Percentiles rank a stretch among this genome's conserved stretches.
Evolutionary conservation across 2,888 invertebrate species (phyloP).

Genomic region (Sepiola atlantica): DNA sequence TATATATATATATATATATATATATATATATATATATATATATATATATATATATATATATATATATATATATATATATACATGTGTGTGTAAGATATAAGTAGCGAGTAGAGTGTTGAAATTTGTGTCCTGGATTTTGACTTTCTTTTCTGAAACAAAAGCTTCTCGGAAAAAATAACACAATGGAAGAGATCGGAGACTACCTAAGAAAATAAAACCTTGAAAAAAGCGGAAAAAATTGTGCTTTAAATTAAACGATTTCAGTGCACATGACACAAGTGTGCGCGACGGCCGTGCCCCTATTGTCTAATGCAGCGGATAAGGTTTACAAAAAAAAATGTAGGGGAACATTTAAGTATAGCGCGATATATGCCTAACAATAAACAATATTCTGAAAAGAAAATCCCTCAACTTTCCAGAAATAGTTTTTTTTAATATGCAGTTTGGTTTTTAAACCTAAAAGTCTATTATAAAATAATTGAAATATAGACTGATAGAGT

Average conservation of each 20-base stretch:
- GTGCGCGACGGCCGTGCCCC: background rate
- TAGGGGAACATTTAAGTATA: too few relatives aligned
- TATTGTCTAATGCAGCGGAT: background rate
- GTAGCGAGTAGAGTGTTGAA: background rate
- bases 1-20: too few relatives aligned
- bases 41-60: too few relatives aligned
- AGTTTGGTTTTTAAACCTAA: too few relatives aligned
- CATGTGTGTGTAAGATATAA: background rate
- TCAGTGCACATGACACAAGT: background rate
- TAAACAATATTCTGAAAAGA: too few relatives aligned
- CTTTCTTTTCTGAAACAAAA: background rate
- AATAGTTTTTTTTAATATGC: too few relatives aligned
- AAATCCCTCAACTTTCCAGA: too few relatives aligned
- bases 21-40: too few relatives aligned
- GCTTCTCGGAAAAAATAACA: background rate
- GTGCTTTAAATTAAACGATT: background rate
- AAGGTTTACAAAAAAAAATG: background rate
- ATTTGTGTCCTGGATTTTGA: constrained; percentile 2
- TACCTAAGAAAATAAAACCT: background rate
- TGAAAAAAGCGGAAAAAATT: background rate
- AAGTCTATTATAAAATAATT: too few relatives aligned
- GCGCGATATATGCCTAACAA: too few relatives aligned
- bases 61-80: too few relatives aligned
- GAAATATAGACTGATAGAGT: too few relatives aligned
- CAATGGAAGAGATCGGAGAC: constrained; percentile 6